These are phyloP conservation scores for Lepidothrix coronata DNA, from an alignment of 2,113 vertebrate genomes.

Conservation along the genomic window DNA sequence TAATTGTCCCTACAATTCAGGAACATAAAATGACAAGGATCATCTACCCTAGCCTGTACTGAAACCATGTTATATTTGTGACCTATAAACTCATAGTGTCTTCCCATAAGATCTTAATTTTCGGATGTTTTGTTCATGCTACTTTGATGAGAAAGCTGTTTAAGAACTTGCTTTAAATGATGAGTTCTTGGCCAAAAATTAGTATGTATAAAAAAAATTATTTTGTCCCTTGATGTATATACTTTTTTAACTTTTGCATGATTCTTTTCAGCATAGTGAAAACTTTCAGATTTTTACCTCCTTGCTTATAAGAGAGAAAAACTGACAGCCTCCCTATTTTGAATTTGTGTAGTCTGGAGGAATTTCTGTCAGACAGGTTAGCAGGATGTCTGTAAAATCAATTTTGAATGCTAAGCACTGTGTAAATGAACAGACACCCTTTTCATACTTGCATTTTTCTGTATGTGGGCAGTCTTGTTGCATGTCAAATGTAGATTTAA, in stretches of 20 bases:
- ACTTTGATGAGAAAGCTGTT: background rate
- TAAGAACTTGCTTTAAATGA: background rate
- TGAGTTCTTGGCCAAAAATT: background rate
- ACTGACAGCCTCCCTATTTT: background rate
- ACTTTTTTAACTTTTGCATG: background rate
- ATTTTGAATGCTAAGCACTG: slow-evolving; percentile 43
- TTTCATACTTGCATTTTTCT: slow-evolving; percentile 34
- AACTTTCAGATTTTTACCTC: background rate
- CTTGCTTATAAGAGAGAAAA: background rate
- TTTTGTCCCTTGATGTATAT: background rate
- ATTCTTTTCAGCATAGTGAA: background rate
- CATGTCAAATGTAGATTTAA: slow-evolving; percentile 21
- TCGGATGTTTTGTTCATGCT: background rate
- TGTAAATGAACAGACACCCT: slow-evolving; percentile 26
- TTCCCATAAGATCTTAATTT: background rate
- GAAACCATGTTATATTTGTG: background rate
- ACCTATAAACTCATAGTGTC: background rate
- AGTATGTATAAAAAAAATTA: background rate
- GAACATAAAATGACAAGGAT: background rate
- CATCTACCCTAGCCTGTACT: background rate
- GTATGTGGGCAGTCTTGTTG: background rate
- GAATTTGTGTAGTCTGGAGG: slow-evolving; percentile 31
- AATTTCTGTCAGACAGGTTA: slow-evolving; percentile 50
- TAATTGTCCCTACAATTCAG: background rate
- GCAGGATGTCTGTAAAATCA: slow-evolving; percentile 51